phyloP scores from a whole-genome alignment of 1,140 invertebrate species.

The Branchinecta lindahli region DNA sequence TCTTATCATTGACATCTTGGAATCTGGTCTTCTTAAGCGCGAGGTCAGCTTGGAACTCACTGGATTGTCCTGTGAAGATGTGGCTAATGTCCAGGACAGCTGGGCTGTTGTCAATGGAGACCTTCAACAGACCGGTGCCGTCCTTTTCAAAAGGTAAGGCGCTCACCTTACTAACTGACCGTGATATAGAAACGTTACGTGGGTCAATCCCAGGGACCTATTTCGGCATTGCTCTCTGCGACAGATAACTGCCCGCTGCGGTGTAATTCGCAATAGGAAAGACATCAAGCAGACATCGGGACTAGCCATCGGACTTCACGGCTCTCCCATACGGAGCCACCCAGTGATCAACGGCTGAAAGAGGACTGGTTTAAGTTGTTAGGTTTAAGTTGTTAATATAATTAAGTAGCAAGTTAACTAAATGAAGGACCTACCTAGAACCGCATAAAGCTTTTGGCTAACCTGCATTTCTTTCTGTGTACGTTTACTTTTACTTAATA shows the following conservation, averaged over 20 bases:
- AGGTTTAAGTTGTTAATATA: too few species aligned
- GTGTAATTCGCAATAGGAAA: neutral
- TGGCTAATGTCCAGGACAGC: neutral
- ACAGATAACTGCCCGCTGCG: neutral
- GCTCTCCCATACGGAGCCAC: too few species aligned
- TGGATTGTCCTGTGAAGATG: neutral
- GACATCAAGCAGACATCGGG: neutral
- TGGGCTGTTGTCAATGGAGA: neutral
- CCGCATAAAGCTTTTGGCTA: too few species aligned
- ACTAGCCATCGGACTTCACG: neutral
- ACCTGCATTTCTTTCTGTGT: too few species aligned
- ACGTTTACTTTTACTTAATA: too few species aligned
- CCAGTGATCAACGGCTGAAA: too few species aligned
- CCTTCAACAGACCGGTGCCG: neutral
- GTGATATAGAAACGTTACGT: neutral
- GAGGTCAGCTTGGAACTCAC: neutral
- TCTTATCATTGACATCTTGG: neutral
- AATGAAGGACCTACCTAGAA: too few species aligned
- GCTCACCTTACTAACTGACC: neutral
- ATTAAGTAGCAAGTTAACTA: too few species aligned
- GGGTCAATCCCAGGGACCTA: neutral
- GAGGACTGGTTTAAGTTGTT: too few species aligned
- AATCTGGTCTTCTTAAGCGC: neutral
- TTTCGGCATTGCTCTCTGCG: neutral
- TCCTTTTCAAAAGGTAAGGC: conserved; percentile 1